Evolutionary conservation across 2,797 vertebrate genomes (phyloP).

Genomic region (Muscicapa comitata): DNA sequence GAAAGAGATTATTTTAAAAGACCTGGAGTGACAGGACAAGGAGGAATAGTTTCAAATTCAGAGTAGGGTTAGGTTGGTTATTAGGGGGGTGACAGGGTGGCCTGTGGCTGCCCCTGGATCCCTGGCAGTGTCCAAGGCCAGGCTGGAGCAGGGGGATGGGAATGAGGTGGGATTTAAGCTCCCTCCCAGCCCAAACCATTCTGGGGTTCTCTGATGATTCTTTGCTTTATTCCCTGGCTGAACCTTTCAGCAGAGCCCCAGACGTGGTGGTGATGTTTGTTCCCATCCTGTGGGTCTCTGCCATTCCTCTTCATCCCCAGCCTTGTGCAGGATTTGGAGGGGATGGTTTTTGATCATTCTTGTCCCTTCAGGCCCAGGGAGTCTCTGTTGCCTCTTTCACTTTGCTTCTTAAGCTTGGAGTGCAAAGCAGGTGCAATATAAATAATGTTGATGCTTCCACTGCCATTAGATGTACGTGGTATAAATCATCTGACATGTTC

Average conservation of each 20-base stretch:
- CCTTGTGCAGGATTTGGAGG: neutral
- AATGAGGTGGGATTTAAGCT: neutral
- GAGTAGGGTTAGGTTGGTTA: neutral
- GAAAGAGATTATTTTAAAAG: neutral
- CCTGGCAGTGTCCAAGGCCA: neutral
- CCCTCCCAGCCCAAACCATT: neutral
- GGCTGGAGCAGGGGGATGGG: neutral
- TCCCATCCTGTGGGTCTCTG: fast-evolving
- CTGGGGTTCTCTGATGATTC: neutral
- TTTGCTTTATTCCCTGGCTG: neutral
- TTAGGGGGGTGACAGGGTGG: neutral
- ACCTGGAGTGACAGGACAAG: neutral
- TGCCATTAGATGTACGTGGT: neutral
- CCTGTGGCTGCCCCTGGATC: neutral
- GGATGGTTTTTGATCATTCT: fast-evolving
- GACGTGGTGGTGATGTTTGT: fast-evolving
- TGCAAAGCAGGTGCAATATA: neutral
- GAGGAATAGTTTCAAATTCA: neutral
- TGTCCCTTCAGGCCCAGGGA: neutral
- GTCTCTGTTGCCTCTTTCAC: neutral
- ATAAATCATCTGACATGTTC: neutral
- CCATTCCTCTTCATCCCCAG: neutral
- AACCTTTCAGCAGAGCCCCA: neutral
- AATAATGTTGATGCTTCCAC: neutral
- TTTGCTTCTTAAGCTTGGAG: neutral